Evolutionary conservation across 2,113 vertebrate species (phyloP), one percentile per base, ranked within the genome.

Genomic region (Pavo muticus): DNA sequence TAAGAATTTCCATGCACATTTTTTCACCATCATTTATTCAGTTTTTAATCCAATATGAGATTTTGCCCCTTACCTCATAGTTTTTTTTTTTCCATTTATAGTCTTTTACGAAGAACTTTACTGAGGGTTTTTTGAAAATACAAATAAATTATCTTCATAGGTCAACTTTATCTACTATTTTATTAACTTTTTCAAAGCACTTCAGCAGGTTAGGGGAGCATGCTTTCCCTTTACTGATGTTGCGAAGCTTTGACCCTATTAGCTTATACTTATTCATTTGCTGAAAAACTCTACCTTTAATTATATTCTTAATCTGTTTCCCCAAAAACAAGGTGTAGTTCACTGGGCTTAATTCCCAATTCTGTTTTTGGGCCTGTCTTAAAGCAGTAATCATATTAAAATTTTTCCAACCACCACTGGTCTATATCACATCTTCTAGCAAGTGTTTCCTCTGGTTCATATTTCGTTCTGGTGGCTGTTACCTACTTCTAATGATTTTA

Each of bases 181-280:
- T 93, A 94, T 94, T 95, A 95, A 93, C 90, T 90, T 91, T 95
- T 88, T 40, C 61, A 86, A 86, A 83, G 82, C 61, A 86, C 44
- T 93, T 86, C 6, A 84, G 65, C 25, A 48, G 35, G 88, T 88
- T 90, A 83, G 68, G 84, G 32, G 84, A 71, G 44, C 42, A 57
- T 37, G 25, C 30, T 71, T 93, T 91, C 20, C 47, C 35, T 71
- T 63, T 72, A 91, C 90, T 0, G 7, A 24, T 0, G 0, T 5
- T 73, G 35, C 37, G 52, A 14, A 68, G 42, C 39, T 93, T 81
- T 95, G 72, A 95, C 85, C 42, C 61, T 88, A 27, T 77, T 76
- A 95, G 72, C 87, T 71, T 91, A 90, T 44, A 94, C 39, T 88
- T 85, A 73, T 19, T 59, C 48, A 50, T 50, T 42, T 1, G 1